These are phyloP conservation scores for Hymenochirus boettgeri DNA, from an alignment of 2,113 vertebrate genomes.

Conservation along the genomic window DNA sequence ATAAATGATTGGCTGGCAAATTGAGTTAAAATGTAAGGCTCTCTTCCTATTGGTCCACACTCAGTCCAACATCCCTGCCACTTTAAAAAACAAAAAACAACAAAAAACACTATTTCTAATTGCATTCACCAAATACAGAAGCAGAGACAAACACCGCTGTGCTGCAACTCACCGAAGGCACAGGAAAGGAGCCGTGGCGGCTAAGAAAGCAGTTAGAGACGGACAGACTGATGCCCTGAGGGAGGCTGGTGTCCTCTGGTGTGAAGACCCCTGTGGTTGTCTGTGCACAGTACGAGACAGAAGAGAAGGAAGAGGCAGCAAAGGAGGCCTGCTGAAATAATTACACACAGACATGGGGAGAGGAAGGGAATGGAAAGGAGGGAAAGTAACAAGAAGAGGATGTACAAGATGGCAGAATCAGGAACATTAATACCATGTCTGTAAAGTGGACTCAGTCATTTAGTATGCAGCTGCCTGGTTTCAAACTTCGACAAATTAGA, in stretches of 20 bases:
- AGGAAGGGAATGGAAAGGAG: slow-evolving; percentile 49
- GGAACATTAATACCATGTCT: neutral
- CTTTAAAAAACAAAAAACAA: too few relatives aligned
- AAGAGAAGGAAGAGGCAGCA: slow-evolving; percentile 87
- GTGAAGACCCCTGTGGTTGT: slow-evolving; percentile 80
- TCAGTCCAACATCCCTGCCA: too few relatives aligned
- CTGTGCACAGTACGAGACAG: slow-evolving; percentile 92
- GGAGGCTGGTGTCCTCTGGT: slow-evolving; percentile 82
- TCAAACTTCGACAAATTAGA: too few relatives aligned
- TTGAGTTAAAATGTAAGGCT: too few relatives aligned
- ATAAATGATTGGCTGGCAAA: too few relatives aligned
- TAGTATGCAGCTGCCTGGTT: too few relatives aligned
- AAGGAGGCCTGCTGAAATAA: slow-evolving; percentile 81
- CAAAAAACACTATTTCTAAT: too few relatives aligned
- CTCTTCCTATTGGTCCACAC: too few relatives aligned
- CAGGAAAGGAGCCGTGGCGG: slow-evolving; percentile 87
- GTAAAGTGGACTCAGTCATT: too few relatives aligned
- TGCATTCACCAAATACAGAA: neutral
- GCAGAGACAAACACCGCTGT: neutral
- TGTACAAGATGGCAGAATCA: neutral
- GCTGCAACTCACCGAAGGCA: slow-evolving; percentile 88
- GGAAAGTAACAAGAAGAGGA: neutral
- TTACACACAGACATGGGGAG: slow-evolving; percentile 46
- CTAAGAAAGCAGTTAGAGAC: slow-evolving; percentile 98
- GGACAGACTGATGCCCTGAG: slow-evolving; percentile 92